phyloP scores from a whole-genome alignment of 2,888 invertebrate species.

The Agonum fuliginosum region DNA sequence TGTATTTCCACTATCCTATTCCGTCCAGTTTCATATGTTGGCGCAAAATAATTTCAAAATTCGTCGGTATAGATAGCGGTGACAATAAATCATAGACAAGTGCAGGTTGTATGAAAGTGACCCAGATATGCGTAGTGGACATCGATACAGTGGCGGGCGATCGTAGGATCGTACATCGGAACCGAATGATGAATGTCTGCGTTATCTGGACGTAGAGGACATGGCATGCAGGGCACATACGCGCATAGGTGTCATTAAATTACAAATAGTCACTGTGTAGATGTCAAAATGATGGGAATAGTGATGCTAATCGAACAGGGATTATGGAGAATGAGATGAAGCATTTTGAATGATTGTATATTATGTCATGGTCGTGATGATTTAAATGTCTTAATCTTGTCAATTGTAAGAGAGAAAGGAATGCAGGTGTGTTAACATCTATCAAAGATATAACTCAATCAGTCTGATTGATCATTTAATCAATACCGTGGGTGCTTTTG shows the following conservation, averaged over 20 bases:
- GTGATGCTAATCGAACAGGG: no score
- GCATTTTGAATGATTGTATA: no score
- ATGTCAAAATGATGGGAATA: not conserved
- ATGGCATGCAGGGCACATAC: no score
- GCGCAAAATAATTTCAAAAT: constrained; percentile 32
- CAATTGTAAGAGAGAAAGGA: no score
- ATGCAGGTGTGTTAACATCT: no score
- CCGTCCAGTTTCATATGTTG: not conserved
- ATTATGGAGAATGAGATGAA: no score
- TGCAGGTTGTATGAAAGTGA: constrained; percentile 31
- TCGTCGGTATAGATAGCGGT: constrained; percentile 32
- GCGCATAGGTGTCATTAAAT: constrained; percentile 50
- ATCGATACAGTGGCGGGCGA: constrained; percentile 49
- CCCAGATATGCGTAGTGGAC: constrained; percentile 10
- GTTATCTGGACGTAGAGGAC: constrained; percentile 41
- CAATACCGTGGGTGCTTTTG: no score
- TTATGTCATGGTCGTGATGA: no score
- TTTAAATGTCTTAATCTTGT: no score
- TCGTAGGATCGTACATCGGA: constrained; percentile 24
- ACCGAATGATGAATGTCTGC: constrained; percentile 50
- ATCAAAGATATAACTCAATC: no score
- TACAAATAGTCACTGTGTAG: constrained; percentile 13
- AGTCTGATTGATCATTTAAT: no score
- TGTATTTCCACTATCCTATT: constrained; percentile 1
- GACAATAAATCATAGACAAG: constrained; percentile 40